These are phyloP conservation scores for Denticeps clupeoides DNA, from an alignment of 2,797 vertebrate species.

Conservation along the genomic window DNA sequence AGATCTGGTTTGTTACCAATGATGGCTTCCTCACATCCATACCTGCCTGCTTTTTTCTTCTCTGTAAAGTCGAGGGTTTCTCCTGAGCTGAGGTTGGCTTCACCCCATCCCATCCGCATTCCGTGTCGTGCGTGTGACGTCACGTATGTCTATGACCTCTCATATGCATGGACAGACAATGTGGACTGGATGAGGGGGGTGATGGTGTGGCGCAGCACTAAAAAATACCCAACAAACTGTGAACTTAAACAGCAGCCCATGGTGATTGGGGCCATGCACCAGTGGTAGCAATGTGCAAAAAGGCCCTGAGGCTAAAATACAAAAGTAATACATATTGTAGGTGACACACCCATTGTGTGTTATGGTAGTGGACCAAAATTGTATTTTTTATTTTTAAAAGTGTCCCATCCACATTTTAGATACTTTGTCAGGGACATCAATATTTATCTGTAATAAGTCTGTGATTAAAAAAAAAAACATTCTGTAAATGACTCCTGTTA, in stretches of 20 bases:
- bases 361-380: no score
- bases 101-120: conserved; percentile 67
- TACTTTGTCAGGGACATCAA: no score
- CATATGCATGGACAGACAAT: conserved; percentile 62
- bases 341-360: no score
- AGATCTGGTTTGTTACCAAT: conserved; percentile 24
- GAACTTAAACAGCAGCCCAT: conserved; percentile 11
- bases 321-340: no score
- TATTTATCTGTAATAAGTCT: no score
- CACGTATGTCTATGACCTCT: conserved; percentile 64
- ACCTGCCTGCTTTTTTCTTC: conserved; percentile 40
- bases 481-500: no score
- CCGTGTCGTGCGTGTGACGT: conserved; percentile 58
- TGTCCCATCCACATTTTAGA: no score
- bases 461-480: no score
- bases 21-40: conserved; percentile 43
- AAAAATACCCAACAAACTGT: conserved; percentile 12
- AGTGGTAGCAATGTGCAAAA: neutral
- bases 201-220: conserved; percentile 29
- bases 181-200: conserved; percentile 47
- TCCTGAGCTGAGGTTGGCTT: conserved; percentile 46
- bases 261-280: conserved; percentile 1
- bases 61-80: conserved; percentile 37
- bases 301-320: neutral
- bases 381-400: no score